These are phyloP conservation scores for Oligia fasciuncula DNA, from an alignment of 2,888 invertebrate species.

Conservation along the genomic window DNA sequence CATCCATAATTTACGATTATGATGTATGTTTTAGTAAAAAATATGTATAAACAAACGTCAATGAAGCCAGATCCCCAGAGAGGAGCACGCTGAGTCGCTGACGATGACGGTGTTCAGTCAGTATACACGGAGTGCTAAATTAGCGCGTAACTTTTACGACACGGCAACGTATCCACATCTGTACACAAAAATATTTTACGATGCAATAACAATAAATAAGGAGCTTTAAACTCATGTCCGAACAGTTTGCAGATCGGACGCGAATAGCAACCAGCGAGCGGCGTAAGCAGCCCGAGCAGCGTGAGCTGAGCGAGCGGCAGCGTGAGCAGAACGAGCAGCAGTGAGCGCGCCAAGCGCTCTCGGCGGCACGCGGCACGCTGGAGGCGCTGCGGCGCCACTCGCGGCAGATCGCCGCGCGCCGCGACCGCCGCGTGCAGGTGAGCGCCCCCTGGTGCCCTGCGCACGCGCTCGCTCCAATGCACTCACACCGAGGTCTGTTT, in stretches of 20 bases:
- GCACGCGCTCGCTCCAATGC: constrained; percentile 66
- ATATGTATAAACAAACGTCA: constrained; percentile 45
- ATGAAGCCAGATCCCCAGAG: constrained; percentile 46
- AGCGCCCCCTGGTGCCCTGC: constrained; percentile 74
- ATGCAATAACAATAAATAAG: constrained; percentile 74
- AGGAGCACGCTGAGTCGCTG: constrained; percentile 13
- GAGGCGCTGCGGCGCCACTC: constrained; percentile 96
- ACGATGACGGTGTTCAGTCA: constrained; percentile 22
- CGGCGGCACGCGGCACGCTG: constrained; percentile 82
- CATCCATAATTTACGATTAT: constrained; percentile 33
- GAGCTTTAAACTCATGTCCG: constrained; percentile 72
- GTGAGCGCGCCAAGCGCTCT: constrained; percentile 51
- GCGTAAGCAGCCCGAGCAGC: constrained; percentile 18
- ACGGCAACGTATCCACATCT: constrained; percentile 56
- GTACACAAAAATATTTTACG: constrained; percentile 72
- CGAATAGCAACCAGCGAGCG: constrained; percentile 28
- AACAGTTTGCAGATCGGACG: constrained; percentile 60
- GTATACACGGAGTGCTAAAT: constrained; percentile 54
- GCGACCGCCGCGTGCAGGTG: constrained; percentile 94
- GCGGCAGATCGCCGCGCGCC: constrained; percentile 95
- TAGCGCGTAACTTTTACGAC: constrained; percentile 63
- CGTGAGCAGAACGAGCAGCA: constrained; percentile 30
- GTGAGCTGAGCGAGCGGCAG: constrained; percentile 36
- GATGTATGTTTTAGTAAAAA: constrained; percentile 23
- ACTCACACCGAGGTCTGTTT: constrained; percentile 74